Evolutionary conservation across 2,888 invertebrate species (phyloP).

Genomic region (Criorhina ranunculi): DNA sequence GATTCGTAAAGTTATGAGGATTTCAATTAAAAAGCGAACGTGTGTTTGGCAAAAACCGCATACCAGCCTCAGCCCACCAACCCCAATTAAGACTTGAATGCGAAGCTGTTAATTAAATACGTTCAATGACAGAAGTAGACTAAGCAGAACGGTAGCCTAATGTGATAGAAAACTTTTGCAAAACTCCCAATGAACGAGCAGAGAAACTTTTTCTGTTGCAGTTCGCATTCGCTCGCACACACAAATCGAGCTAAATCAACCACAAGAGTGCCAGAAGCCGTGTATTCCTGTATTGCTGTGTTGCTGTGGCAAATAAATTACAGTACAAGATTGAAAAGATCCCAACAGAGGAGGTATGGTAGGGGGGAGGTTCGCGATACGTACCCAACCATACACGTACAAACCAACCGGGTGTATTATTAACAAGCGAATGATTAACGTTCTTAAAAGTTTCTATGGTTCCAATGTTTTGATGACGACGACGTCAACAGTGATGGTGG

Average conservation of each 20-base stretch:
- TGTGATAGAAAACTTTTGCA: slow-evolving; percentile 64
- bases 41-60: slow-evolving; percentile 14
- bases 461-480: slow-evolving; percentile 30
- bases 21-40: slow-evolving; percentile 63
- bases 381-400: neutral
- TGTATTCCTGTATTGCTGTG: neutral
- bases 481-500: neutral
- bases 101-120: slow-evolving; percentile 71
- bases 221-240: slow-evolving; percentile 44
- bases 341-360: neutral
- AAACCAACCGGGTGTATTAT: slow-evolving; percentile 46
- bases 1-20: slow-evolving; percentile 58
- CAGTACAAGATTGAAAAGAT: slow-evolving; percentile 25
- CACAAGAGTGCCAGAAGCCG: slow-evolving; percentile 9
- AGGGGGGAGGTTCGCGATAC: neutral
- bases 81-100: slow-evolving; percentile 61
- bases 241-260: slow-evolving; percentile 47
- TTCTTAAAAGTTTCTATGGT: slow-evolving; percentile 57
- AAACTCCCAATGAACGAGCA: slow-evolving; percentile 43
- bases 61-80: neutral
- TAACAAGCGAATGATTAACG: slow-evolving; percentile 65
- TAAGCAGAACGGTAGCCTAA: slow-evolving; percentile 26
- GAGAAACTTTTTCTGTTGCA: slow-evolving; percentile 64
- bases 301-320: slow-evolving; percentile 51
- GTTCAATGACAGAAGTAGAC: slow-evolving; percentile 32